Percentiles rank a stretch among this genome's conserved stretches.
These are phyloP conservation scores for Typhlichthys eigenmanni DNA, from an alignment of 2,797 vertebrate genomes.

Conservation along the genomic window DNA sequence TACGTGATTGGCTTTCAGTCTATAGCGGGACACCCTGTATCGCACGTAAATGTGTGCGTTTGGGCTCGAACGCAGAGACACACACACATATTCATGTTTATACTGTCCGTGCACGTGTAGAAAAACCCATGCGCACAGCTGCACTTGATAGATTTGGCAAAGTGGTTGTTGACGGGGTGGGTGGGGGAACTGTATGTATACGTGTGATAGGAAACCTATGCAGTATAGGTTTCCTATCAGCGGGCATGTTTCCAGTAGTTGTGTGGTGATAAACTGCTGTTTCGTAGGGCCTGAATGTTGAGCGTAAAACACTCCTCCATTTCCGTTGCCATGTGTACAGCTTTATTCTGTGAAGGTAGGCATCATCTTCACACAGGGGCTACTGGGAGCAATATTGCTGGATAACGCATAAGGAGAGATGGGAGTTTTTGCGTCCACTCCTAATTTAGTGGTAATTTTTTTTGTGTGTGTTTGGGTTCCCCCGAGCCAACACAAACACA, in stretches of 20 bases:
- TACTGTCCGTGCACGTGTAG: slow-evolving; percentile 24
- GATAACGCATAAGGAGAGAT: slow-evolving; percentile 37
- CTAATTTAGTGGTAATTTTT: slow-evolving; percentile 38
- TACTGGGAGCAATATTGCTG: slow-evolving; percentile 24
- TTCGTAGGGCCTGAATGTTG: slow-evolving; percentile 51
- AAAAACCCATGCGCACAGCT: slow-evolving; percentile 44
- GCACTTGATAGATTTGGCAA: slow-evolving; percentile 48
- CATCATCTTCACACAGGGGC: slow-evolving; percentile 1
- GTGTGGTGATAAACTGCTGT: slow-evolving; percentile 70
- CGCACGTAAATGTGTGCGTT: slow-evolving; percentile 14
- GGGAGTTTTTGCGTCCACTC: slow-evolving; percentile 32
- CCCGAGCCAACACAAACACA: slow-evolving; percentile 6
- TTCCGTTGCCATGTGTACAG: neutral
- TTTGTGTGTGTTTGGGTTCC: slow-evolving; percentile 38
- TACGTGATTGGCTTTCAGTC: slow-evolving; percentile 41
- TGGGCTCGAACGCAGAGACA: slow-evolving; percentile 16
- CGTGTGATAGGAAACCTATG: slow-evolving; percentile 10
- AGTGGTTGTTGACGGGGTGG: slow-evolving; percentile 39
- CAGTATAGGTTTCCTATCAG: slow-evolving; percentile 67
- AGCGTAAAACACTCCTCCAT: slow-evolving; percentile 41
- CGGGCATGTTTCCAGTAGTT: slow-evolving; percentile 68
- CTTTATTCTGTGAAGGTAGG: slow-evolving; percentile 7
- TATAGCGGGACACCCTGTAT: slow-evolving; percentile 23
- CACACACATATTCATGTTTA: slow-evolving; percentile 17
- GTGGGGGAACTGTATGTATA: slow-evolving; percentile 27